Base-by-base conservation (phyloP, 2,797 vertebrate species). In the Smutsia temminckii region DNA sequence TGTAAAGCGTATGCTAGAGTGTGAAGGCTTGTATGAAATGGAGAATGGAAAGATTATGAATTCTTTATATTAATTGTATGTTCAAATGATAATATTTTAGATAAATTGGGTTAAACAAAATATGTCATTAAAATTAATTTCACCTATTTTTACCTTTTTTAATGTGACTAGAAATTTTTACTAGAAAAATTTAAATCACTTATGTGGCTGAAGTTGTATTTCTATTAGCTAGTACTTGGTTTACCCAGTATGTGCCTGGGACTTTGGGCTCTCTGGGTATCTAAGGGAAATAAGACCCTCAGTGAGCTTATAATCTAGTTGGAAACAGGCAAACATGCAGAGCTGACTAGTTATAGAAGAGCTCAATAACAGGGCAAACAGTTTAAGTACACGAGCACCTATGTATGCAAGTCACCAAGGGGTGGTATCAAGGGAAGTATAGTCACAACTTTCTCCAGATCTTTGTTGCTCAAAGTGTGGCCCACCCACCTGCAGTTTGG, bases 121-220 rank as follows among this genome's bases (percentile, higher is more conserved):
- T 69, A n/a, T 74, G 2, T 72, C 71, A 59, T 80, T 90, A 90
- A 71, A 88, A 78, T 78, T 64, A 96, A 91, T 79, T 89, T 81
- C 11, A 46, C 13, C 46, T 74, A 16, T 42, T 63, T 89, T 78
- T 72, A 77, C 69, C 37, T 64, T 85, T 93, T 72, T 71, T 16
- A 92, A 88, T 57, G 46, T 68, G 72, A 85, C 32, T 68, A 46
- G 63, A 68, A 86, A 29, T 57, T 86, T 53, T 93, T 72, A 86
- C 10, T 61, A 77, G 89, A 71, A 80, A 86, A 78, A 68, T 66
- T 20, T 23, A 51, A 85, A 46, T 86, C 51, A n/a, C 0, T 32
- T 16, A 25, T 37, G 21, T 51, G 34, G 27, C 57, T 55, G 57
- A 69, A 37, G 12, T 74, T 89, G 3, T 55, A 34, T 90, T 85